Conservation (phyloP, 2,797 vertebrate species). For the Silurus lanzhouensis region DNA sequence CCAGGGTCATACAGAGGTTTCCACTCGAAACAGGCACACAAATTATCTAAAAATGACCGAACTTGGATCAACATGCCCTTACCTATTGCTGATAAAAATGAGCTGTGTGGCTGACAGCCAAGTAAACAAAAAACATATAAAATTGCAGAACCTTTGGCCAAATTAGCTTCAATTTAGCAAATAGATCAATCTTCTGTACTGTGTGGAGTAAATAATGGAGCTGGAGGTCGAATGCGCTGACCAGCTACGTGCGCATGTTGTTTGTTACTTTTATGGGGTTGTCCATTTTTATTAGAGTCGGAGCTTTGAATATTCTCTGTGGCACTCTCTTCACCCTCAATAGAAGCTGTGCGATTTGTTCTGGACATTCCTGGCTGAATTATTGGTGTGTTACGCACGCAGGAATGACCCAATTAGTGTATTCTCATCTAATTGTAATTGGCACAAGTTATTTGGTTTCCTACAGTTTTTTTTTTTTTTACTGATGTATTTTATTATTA, state of each 20-base stretch:
- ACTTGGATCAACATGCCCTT: neutral
- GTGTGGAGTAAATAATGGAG: conserved; percentile 14
- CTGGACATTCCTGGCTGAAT: neutral
- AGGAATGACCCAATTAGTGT: neutral
- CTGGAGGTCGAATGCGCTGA: conserved; percentile 3
- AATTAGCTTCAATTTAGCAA: neutral
- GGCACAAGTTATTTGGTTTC: neutral
- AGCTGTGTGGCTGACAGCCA: neutral
- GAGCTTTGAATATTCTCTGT: neutral
- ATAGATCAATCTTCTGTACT: neutral
- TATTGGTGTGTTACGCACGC: neutral
- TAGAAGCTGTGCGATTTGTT: neutral
- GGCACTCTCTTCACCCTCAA: neutral
- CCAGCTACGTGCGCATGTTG: neutral
- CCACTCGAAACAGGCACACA: too few relatives aligned
- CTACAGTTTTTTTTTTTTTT: neutral
- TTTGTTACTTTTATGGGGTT: conserved; percentile 12
- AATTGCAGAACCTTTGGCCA: neutral
- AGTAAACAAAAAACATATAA: neutral
- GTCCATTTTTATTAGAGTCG: conserved; percentile 9
- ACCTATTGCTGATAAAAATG: neutral
- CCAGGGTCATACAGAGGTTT: too few relatives aligned
- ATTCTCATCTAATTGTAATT: neutral
- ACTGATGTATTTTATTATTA: neutral
- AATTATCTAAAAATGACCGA: too few relatives aligned